Evolutionary conservation across 2,888 invertebrate species (phyloP), one percentile per base, ranked within the genome.

Genomic region (Rhimphoctona megacephalus): DNA sequence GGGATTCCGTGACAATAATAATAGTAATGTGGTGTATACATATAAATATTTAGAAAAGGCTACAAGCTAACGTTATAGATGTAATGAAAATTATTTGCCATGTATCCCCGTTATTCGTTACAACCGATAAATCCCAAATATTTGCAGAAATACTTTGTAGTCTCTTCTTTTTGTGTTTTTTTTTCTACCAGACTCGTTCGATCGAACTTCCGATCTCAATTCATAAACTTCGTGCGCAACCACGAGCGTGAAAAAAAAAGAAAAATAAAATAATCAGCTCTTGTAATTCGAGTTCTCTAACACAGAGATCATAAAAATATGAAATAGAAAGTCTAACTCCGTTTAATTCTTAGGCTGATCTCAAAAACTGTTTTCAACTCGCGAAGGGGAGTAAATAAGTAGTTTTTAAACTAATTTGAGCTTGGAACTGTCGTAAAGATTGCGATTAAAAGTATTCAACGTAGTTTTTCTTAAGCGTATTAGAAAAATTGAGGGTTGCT

Each of bases 31-130:
- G 36, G n/a, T 83, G 64, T 81, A 52, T 73, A 76, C 69, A 80
- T 86, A 86, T 86, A 86, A 81, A 86, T 86, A 86, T 86, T 78
- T 86, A 86, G 81, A 86, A 86, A 86, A 86, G 64, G 69, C 69
- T 86, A 83, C 83, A 73, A 61, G 61, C 86, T 86, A 83, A 81
- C 33, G 64, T 77, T 74, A 73, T 81, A 57, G 66, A 86, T 84
- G 67, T 84, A 81, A 81, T 78, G 64, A 81, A 36, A 81, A 86
- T 77, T 69, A 86, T 54, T 81, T 52, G 78, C 69, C 73, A 81
- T 22, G 74, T 73, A 49, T 57, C 67, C 43, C 77, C 67, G 30
- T 81, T 69, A 78, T 74, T 67, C 49, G 43, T 85, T 52, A 64
- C 81, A 67, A 61, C 57, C 82, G 66, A 61, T 57, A 67, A 5